Conservation (phyloP, 2,797 vertebrate genomes). For the Sebastes iracundus region DNA sequence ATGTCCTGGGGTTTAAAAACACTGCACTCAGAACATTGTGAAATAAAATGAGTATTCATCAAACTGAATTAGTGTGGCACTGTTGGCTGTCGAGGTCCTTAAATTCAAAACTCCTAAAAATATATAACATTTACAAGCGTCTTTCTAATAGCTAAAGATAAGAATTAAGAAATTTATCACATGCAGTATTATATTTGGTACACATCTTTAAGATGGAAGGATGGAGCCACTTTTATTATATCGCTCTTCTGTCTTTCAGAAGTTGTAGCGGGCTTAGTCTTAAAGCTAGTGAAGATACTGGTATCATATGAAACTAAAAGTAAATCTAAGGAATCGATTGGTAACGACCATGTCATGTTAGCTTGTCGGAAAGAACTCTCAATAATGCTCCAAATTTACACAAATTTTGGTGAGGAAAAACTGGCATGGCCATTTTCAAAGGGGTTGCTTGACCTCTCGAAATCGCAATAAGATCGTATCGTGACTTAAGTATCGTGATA, state of each 20-base stretch:
- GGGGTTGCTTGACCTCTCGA: no score
- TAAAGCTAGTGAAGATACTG: no score
- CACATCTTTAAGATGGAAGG: slow-evolving; percentile 30
- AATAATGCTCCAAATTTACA: no score
- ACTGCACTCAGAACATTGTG: neutral
- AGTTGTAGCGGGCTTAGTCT: no score
- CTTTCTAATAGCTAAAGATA: neutral
- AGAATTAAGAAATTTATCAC: neutral
- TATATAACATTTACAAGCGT: neutral
- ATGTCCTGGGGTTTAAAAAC: neutral
- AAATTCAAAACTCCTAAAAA: neutral
- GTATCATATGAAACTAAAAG: no score
- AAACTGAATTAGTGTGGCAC: neutral
- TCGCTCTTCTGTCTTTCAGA: no score
- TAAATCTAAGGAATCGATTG: no score
- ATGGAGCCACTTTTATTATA: neutral
- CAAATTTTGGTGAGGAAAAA: no score
- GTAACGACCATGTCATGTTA: no score
- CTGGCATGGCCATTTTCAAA: no score
- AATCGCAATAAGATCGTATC: no score
- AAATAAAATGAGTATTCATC: neutral
- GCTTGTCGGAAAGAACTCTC: accelerated
- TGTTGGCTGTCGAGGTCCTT: neutral
- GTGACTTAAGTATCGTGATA: no score
- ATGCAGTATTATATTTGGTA: neutral